Percentiles rank a stretch among this genome's conserved stretches.
Conservation (phyloP, 2,797 vertebrate species). For the Phyllotis vaccarum region DNA sequence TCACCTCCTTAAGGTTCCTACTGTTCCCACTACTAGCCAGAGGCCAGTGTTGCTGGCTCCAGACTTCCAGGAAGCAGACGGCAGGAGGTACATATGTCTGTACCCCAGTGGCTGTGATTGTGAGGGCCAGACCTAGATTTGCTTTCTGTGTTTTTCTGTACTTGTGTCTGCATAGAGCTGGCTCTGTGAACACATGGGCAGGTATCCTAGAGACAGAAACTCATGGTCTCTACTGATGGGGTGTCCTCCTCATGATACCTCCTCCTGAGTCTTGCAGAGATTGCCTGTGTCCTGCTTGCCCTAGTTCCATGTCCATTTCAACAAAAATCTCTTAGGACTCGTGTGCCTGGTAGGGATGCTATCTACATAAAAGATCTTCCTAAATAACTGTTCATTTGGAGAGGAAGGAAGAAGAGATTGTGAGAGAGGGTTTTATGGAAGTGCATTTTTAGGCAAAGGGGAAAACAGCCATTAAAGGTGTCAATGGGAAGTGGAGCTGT, state of each 20-base stretch:
- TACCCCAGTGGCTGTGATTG: neutral
- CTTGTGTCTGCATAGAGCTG: neutral
- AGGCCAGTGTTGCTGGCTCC: neutral
- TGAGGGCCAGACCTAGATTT: neutral
- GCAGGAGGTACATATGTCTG: too few species aligned
- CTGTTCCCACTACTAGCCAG: neutral
- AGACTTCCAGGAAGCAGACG: neutral
- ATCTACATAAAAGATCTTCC: slow-evolving; percentile 61
- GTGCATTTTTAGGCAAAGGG: slow-evolving; percentile 66
- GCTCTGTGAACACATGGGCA: neutral
- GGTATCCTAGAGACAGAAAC: neutral
- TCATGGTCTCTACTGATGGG: neutral
- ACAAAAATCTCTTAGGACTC: slow-evolving; percentile 51
- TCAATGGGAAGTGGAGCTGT: neutral
- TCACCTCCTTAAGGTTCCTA: neutral
- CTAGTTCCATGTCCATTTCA: neutral
- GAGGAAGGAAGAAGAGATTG: slow-evolving; percentile 32
- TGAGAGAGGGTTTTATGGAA: slow-evolving; percentile 46
- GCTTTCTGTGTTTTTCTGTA: neutral
- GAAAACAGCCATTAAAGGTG: neutral
- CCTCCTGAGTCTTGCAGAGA: neutral
- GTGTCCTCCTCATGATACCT: neutral
- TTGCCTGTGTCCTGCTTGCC: neutral
- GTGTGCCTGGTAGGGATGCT: neutral
- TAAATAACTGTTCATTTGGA: slow-evolving; percentile 60